A percentile compares a stretch with the other conserved stretches of the same genome.
These are phyloP conservation scores for Phallusia fumigata DNA, from an alignment of 23 tunicate species.

Conservation along the genomic window DNA sequence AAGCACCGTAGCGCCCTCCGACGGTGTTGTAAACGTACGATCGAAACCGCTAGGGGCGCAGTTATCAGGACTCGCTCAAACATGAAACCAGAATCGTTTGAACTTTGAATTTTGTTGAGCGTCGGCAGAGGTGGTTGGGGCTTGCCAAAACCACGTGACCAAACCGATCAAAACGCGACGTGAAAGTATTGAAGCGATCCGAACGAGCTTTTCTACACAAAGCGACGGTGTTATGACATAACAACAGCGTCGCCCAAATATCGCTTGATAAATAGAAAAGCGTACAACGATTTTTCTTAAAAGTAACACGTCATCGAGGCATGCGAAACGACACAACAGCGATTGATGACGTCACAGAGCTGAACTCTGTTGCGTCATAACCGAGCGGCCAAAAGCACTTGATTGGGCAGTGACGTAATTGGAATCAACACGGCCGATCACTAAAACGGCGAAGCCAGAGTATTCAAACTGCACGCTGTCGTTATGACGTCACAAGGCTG, in stretches of 20 bases:
- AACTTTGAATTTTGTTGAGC: too few species aligned
- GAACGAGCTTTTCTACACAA: background rate
- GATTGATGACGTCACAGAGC: background rate
- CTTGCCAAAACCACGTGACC: background rate
- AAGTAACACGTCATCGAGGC: background rate
- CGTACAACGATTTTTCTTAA: background rate
- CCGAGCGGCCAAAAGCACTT: background rate
- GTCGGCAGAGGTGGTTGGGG: too few species aligned
- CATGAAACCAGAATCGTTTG: too few species aligned
- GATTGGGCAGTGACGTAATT: slow-evolving; percentile 5
- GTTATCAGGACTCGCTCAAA: too few species aligned
- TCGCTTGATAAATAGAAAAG: background rate
- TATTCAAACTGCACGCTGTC: background rate
- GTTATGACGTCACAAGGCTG: background rate
- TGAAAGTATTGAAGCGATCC: background rate
- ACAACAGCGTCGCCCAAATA: background rate
- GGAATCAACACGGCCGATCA: background rate
- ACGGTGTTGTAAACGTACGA: too few species aligned
- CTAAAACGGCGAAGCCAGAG: background rate
- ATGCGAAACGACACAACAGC: background rate
- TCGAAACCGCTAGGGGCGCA: too few species aligned
- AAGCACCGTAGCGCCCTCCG: too few species aligned
- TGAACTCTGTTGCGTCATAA: background rate
- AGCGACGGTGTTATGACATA: background rate
- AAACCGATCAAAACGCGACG: background rate